Evolutionary conservation across 2,113 vertebrate genomes (phyloP).

Genomic region (Nymphicus hollandicus): DNA sequence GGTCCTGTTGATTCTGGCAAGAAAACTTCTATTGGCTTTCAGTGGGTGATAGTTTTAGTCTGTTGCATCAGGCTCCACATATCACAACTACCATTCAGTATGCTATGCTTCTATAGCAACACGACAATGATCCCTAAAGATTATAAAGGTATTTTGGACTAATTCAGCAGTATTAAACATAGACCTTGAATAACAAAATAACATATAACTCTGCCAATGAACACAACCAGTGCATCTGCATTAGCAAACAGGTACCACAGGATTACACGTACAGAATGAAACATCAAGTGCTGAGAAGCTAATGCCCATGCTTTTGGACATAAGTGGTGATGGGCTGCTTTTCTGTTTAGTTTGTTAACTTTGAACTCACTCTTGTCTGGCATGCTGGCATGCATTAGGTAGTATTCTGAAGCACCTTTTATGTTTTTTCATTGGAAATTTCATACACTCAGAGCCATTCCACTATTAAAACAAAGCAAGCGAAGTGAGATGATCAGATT

Average conservation of each 20-base stretch:
- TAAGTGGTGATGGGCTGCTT: accelerated
- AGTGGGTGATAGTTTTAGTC: neutral
- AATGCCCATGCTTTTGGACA: neutral
- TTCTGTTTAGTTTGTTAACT: neutral
- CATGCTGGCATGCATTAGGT: neutral
- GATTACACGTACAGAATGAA: neutral
- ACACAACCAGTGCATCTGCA: neutral
- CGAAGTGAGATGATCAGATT: neutral
- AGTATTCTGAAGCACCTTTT: neutral
- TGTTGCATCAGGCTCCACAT: neutral
- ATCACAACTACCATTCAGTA: neutral
- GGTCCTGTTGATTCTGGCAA: neutral
- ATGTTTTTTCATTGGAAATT: neutral
- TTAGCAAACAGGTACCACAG: neutral
- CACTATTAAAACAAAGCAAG: neutral
- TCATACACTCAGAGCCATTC: neutral
- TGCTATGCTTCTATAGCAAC: neutral
- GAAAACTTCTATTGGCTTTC: neutral
- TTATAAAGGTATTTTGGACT: neutral
- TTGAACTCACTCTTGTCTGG: neutral
- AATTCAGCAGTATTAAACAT: neutral
- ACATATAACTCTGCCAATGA: neutral
- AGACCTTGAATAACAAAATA: neutral
- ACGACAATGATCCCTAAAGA: neutral
- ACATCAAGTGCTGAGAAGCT: neutral